These are phyloP conservation scores for Alethe castanea DNA, from an alignment of 2,113 vertebrate species.

Conservation along the genomic window DNA sequence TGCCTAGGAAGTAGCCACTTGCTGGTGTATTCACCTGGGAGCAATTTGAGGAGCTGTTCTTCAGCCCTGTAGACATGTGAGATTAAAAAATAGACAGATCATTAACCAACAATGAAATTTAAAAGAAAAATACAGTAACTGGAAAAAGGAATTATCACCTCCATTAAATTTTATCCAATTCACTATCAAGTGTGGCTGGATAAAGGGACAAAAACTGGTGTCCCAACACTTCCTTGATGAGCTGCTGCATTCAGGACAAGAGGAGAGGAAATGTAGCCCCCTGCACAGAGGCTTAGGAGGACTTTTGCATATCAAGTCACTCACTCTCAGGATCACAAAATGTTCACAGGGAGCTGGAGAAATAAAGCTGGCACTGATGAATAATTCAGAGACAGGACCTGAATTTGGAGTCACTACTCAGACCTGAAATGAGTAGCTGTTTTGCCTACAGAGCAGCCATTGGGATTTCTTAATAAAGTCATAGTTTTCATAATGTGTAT, in stretches of 20 bases:
- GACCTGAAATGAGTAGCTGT: neutral
- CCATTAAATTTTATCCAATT: constrained; percentile 21
- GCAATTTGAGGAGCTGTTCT: neutral
- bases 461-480: neutral
- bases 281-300: neutral
- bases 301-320: neutral
- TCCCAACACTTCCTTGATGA: neutral
- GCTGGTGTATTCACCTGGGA: constrained; percentile 15
- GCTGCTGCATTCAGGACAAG: neutral
- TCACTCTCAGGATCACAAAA: neutral
- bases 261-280: neutral
- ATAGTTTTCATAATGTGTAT: neutral
- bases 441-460: neutral
- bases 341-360: neutral
- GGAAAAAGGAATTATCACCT: constrained; percentile 29
- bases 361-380: neutral
- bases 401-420: neutral
- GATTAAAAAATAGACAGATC: constrained; percentile 49
- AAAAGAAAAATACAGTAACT: constrained; percentile 26
- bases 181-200: neutral
- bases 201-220: neutral
- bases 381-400: constrained; percentile 5
- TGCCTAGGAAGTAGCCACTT: constrained; percentile 34
- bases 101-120: constrained; percentile 63
- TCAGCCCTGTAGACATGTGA: neutral